phyloP scores from a whole-genome alignment of 2,888 invertebrate genomes.

The Tanypteryx hageni region DNA sequence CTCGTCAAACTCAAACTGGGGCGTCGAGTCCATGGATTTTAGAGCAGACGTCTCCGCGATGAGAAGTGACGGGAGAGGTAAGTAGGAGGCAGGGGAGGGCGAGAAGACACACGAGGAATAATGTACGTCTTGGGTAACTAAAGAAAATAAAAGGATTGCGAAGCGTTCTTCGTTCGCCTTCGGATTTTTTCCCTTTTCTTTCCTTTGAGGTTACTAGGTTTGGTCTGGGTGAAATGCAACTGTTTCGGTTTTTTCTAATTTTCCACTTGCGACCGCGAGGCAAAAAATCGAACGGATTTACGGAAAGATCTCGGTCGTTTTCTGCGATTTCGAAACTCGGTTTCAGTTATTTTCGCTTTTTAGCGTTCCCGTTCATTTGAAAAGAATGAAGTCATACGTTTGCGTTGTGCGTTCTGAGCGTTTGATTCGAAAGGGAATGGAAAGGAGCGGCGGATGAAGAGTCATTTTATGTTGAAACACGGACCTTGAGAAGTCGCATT shows the following conservation, averaged over 20 bases:
- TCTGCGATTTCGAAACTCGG: too few species aligned
- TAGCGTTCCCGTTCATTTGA: too few species aligned
- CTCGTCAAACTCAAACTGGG: not conserved
- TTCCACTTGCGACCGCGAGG: not conserved
- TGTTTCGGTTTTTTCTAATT: not conserved
- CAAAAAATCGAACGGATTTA: not conserved
- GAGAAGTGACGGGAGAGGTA: not conserved
- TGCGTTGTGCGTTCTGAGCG: too few species aligned
- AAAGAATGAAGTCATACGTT: too few species aligned
- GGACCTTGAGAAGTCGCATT: too few species aligned
- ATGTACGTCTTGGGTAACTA: constrained; percentile 44
- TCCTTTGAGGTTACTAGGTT: constrained; percentile 36
- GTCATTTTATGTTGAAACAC: too few species aligned
- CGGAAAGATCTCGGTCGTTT: not conserved
- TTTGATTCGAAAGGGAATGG: too few species aligned
- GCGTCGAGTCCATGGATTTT: not conserved
- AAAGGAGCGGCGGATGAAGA: too few species aligned
- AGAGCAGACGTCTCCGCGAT: not conserved
- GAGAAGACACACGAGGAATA: not conserved
- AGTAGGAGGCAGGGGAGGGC: too few species aligned
- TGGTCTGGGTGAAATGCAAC: constrained; percentile 6
- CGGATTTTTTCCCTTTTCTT: not conserved
- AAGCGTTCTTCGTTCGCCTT: not conserved
- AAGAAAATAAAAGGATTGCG: not conserved
- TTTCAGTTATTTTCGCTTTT: too few species aligned